Evolutionary conservation across 1,140 invertebrate species (phyloP), one percentile per base, ranked within the genome.

Genomic region (Araneus ventricosus): DNA sequence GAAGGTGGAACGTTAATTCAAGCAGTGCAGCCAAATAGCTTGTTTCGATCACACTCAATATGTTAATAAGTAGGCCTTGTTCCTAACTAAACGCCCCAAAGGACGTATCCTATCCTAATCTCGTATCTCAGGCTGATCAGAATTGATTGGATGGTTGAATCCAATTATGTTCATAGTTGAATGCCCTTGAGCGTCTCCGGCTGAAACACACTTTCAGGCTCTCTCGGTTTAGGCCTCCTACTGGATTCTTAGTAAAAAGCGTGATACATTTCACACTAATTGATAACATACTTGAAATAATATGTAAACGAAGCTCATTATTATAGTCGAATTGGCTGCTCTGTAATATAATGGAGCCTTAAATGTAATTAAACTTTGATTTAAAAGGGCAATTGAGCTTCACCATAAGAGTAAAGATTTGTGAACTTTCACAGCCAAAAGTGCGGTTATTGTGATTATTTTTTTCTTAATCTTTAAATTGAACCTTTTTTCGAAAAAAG

Each of bases 21-120:
- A 70, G 70, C 30, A 75, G 70, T 20, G 17, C 14, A 75, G 70
- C 70, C 67, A 75, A 75, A 34, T 75, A 75, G 17, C 20, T 30
- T 75, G 70, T 34, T 34, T 34, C 34, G 70, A 75, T 75, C 22
- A 34, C 27, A 20, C 30, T 75, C 67, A 75, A 75, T 75, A 75
- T 75, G 70, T 75, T 75, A 75, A 75, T 75, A 37, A 75, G 70
- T 75, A 75, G 70, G 70, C 70, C 70, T 75, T 75, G 30, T 37
- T 37, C 67, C 70, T 75, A 75, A 75, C 70, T 37, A 75, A 75
- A 75, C 70, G 70, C 70, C 70, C 70, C 70, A 22, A 20, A 75
- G 30, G 70, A 75, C 4, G 4, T 17, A 37, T 75, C 70, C 70
- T 75, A 75, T 34, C 70, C 30, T 34, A 75, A 75, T 75, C 70